Evolutionary conservation across 2,113 vertebrate species (phyloP).

Genomic region (Grammomys surdaster): DNA sequence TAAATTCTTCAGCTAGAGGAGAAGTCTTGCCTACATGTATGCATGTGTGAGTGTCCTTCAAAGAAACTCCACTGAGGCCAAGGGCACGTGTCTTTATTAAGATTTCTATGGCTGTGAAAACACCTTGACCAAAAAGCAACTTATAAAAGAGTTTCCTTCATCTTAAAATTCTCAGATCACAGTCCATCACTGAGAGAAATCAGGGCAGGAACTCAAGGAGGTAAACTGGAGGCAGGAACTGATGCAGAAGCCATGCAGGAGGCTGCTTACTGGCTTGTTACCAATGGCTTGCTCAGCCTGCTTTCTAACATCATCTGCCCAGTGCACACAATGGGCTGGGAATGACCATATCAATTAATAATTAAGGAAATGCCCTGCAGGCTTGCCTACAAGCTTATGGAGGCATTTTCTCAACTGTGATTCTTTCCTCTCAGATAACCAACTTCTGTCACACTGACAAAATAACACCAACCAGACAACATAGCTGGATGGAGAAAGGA

Average conservation of each 20-base stretch:
- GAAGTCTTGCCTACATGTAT: background rate
- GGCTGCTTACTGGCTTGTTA: background rate
- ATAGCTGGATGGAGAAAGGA: background rate
- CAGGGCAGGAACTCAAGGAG: background rate
- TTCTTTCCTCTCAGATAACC: background rate
- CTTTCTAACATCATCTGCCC: background rate
- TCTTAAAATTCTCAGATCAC: background rate
- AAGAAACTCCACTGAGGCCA: background rate
- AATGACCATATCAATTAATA: background rate
- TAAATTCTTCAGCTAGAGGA: background rate
- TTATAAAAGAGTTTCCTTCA: background rate
- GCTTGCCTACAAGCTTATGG: background rate
- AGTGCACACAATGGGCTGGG: too few relatives aligned
- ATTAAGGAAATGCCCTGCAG: background rate
- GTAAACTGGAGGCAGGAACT: background rate
- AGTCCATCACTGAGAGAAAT: background rate
- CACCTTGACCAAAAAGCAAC: background rate
- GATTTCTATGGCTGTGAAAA: background rate
- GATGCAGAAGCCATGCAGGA: background rate
- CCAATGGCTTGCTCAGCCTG: background rate
- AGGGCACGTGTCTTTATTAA: background rate
- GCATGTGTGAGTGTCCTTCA: background rate
- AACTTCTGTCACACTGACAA: background rate
- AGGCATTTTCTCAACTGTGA: background rate
- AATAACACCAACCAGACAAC: background rate